These are phyloP conservation scores for Zoanthus sansibaricus DNA, from an alignment of 92 coral and sea anemone genomes.

Conservation along the genomic window DNA sequence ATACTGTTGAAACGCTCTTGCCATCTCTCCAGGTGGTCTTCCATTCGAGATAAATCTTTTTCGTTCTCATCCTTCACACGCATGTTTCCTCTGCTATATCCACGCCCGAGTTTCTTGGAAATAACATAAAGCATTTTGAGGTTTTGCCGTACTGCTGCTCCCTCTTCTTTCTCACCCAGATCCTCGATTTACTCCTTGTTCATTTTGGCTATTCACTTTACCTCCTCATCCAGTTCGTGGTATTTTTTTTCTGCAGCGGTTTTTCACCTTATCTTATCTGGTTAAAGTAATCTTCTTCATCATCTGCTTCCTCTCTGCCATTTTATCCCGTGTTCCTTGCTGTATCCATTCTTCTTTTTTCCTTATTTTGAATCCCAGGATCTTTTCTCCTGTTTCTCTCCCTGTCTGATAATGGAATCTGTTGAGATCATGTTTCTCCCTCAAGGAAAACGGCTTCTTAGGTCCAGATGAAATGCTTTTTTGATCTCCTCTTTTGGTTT, in stretches of 20 bases:
- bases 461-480: not conserved
- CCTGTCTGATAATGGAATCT: constrained; percentile 12
- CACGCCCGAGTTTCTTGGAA: no score
- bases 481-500: constrained; percentile 4
- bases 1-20: not conserved
- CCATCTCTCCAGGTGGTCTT: not conserved
- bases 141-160: constrained; percentile 17
- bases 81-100: no score
- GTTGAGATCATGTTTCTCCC: not conserved
- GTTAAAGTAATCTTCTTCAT: not conserved
- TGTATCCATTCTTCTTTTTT: constrained; percentile 26
- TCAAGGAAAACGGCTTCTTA: not conserved
- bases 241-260: constrained; percentile 6
- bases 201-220: constrained; percentile 11
- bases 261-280: constrained; percentile 19
- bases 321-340: constrained; percentile 1
- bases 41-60: no score
- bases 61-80: no score
- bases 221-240: not conserved
- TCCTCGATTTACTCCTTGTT: not conserved
- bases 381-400: constrained; percentile 31
- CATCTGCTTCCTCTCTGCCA: constrained; percentile 7
- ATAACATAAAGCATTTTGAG: not conserved
- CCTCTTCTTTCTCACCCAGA: constrained; percentile 11
- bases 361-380: constrained; percentile 26